These are phyloP conservation scores for Sminthurides aquaticus DNA, from an alignment of 2,888 invertebrate genomes.

Conservation along the genomic window DNA sequence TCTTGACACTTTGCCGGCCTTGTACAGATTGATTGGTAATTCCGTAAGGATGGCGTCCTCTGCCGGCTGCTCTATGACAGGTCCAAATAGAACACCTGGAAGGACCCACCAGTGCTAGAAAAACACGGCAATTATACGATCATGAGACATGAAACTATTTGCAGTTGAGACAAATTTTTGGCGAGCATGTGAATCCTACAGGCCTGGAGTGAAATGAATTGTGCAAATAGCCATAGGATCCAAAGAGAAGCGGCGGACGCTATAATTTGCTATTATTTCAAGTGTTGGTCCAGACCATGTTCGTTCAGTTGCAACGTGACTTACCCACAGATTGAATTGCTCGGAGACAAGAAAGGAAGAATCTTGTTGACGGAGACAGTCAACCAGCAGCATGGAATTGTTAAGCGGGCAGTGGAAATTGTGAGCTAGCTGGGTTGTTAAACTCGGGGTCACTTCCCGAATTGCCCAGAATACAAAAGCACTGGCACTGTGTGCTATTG, in stretches of 20 bases:
- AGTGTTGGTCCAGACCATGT: too few relatives aligned
- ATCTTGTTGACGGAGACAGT: constrained; percentile 20
- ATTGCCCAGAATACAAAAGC: constrained; percentile 23
- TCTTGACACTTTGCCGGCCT: constrained; percentile 16
- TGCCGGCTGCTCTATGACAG: constrained; percentile 18
- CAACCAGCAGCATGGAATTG: constrained; percentile 13
- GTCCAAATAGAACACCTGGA: constrained; percentile 22
- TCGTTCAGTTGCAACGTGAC: too few relatives aligned
- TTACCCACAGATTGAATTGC: constrained; percentile 23
- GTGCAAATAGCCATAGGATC: too few relatives aligned
- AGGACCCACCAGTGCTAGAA: constrained; percentile 23
- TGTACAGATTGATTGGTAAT: constrained; percentile 11
- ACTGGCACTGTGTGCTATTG: constrained; percentile 24
- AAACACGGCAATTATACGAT: too few relatives aligned
- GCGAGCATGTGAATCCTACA: neutral
- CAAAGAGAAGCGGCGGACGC: too few relatives aligned
- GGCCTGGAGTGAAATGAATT: neutral
- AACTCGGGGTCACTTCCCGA: constrained; percentile 21
- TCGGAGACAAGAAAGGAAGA: constrained; percentile 20
- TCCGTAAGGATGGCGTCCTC: constrained; percentile 16
- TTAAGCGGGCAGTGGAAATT: constrained; percentile 20
- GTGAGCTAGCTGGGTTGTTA: constrained; percentile 17
- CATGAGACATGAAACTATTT: neutral
- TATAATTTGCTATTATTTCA: too few relatives aligned
- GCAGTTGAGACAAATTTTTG: neutral